These are phyloP conservation scores for Polymixis lichenea DNA, from an alignment of 2,888 invertebrate species.

Conservation along the genomic window DNA sequence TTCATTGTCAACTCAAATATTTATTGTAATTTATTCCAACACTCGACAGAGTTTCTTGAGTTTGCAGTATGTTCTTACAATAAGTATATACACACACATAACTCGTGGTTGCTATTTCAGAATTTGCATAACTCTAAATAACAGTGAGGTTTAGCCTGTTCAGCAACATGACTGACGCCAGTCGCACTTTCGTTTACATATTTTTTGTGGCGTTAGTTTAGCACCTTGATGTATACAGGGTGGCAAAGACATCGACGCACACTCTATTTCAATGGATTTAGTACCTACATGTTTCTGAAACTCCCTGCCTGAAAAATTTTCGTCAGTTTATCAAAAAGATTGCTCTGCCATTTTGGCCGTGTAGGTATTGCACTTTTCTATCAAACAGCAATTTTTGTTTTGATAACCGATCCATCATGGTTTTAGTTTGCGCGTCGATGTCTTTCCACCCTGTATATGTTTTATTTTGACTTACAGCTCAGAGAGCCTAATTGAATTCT, in stretches of 20 bases:
- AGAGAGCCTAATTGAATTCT: constrained; percentile 38
- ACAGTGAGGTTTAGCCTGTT: constrained; percentile 42
- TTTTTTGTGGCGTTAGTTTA: constrained; percentile 38
- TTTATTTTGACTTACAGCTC: constrained; percentile 28
- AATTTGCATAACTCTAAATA: constrained; percentile 71
- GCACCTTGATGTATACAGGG: not conserved
- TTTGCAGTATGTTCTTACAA: constrained; percentile 66
- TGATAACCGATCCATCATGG: too few species aligned
- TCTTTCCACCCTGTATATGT: not conserved
- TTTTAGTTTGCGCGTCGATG: too few species aligned
- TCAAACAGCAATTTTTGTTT: too few species aligned
- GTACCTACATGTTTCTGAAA: too few species aligned
- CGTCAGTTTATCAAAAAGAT: too few species aligned
- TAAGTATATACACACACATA: constrained; percentile 69
- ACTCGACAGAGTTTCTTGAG: constrained; percentile 70
- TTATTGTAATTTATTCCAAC: constrained; percentile 79
- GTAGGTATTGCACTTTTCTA: too few species aligned
- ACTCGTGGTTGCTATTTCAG: constrained; percentile 70
- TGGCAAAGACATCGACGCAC: too few species aligned
- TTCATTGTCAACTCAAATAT: constrained; percentile 77
- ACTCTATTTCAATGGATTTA: too few species aligned
- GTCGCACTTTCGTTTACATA: constrained; percentile 58
- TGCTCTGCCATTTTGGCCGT: too few species aligned
- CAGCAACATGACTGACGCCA: constrained; percentile 32
- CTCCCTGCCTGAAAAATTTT: too few species aligned